These are phyloP conservation scores for Vanacampus margaritifer DNA, from an alignment of 2,113 vertebrate genomes.

Conservation along the genomic window DNA sequence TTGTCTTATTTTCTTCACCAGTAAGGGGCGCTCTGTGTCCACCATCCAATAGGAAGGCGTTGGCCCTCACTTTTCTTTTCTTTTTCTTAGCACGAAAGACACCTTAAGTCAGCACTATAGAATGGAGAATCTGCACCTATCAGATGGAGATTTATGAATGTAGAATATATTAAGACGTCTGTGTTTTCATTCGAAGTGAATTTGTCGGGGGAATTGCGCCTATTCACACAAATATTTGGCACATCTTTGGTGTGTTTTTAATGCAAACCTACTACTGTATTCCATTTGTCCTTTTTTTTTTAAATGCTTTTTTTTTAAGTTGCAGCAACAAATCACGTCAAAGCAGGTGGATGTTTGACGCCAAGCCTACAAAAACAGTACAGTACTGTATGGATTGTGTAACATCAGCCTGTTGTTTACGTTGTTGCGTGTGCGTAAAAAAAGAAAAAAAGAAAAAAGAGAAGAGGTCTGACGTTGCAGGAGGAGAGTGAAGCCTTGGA, in stretches of 20 bases:
- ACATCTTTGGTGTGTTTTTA: not conserved
- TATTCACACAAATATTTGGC: not conserved
- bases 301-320: not conserved
- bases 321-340: not conserved
- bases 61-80: constrained; percentile 1
- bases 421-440: not conserved
- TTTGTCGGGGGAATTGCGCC: not conserved
- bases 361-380: not conserved
- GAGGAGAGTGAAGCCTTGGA: not conserved
- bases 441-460: not conserved
- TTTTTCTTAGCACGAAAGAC: not conserved
- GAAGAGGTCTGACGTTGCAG: not conserved
- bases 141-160: not conserved
- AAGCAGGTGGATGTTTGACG: not conserved
- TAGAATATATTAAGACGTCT: no score
- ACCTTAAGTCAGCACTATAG: not conserved
- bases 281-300: no score
- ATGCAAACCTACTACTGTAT: not conserved
- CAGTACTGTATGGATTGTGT: not conserved
- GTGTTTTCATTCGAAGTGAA: not conserved
- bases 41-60: constrained; percentile 12
- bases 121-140: not conserved
- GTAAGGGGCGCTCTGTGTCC: constrained; percentile 6
- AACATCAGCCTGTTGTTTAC: not conserved
- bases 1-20: not conserved